Evolutionary conservation across 2,797 vertebrate species (phyloP), one percentile per base, ranked within the genome.

Genomic region (Poecile montanus): DNA sequence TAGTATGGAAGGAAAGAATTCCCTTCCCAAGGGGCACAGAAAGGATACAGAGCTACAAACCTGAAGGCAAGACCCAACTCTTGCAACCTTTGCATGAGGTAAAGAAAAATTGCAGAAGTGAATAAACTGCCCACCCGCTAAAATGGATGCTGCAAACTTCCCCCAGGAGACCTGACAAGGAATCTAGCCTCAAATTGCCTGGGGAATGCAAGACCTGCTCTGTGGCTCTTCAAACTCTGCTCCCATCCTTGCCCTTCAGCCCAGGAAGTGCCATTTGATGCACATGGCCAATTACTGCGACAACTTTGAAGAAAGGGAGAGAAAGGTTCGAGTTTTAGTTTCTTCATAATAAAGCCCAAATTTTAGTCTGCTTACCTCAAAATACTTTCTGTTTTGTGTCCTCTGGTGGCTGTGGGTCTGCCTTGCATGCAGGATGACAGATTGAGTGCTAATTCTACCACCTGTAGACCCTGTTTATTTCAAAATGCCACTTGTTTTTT

Each of bases 401-500:
- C 44, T 81, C 74, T 74, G 47, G 30, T 91, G 74, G 18, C 74
- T 87, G 50, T 68, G 53, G 36, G 47, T 86, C 27, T 93, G 74
- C 54, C 50, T 90, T 72, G 53, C 61, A 54, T 66, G 38, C 74
- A 82, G 65, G 77, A 82, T 95, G 94, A 96, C 94, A 96, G 85
- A 96, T 79, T 90, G 95, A 94, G 91, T 91, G 83, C 84, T 96
- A 96, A 96, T 94, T 94, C 88, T 94, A 89, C 93, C 94, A 97
- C 95, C 91, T 96, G 91, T 96, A 96, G 93, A 76, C 68, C 74
- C 85, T 95, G 78, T 91, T 94, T 95, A 86, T 97, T 96, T 95
- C 92, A 89, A 96, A 96, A 93, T 91, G 87, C 88, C 92, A 93
- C 82, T 87, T 97, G 70, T 86, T 92, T 95, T 94, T 95, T 85